A percentile compares a stretch with the other conserved stretches of the same genome.
Conservation (phyloP, 92 coral and sea anemone species). For the Parazoanthus swiftii region DNA sequence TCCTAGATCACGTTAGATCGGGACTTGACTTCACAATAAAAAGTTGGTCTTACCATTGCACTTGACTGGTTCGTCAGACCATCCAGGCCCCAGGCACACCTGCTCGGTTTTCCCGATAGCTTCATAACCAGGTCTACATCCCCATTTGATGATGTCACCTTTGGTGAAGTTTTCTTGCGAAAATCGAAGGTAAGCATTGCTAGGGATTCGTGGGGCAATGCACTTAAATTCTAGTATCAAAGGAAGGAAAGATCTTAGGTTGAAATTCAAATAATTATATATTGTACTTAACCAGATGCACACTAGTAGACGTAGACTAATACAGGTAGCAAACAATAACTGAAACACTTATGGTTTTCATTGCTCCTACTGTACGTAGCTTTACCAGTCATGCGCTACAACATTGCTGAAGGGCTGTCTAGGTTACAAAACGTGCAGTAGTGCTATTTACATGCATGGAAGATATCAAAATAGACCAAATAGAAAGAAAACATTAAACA, state of each 20-base stretch:
- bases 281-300: not conserved
- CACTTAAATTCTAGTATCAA: not conserved
- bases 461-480: not conserved
- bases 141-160: not conserved
- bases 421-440: too few relatives aligned
- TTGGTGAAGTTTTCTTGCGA: not conserved
- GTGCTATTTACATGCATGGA: not conserved
- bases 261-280: not conserved
- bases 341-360: not conserved
- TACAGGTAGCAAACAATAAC: not conserved
- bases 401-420: not conserved
- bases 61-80: not conserved
- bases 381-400: too few relatives aligned
- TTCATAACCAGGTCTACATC: too few relatives aligned
- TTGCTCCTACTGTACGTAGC: not conserved
- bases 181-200: not conserved
- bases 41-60: constrained; percentile 9
- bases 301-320: not conserved
- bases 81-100: too few relatives aligned
- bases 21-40: not conserved
- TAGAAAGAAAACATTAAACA: too few relatives aligned
- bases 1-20: not conserved
- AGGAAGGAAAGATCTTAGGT: not conserved
- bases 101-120: too few relatives aligned
- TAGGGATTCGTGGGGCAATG: too few relatives aligned